phyloP scores from a whole-genome alignment of 2,888 invertebrate genomes.

The Dynastes maya region DNA sequence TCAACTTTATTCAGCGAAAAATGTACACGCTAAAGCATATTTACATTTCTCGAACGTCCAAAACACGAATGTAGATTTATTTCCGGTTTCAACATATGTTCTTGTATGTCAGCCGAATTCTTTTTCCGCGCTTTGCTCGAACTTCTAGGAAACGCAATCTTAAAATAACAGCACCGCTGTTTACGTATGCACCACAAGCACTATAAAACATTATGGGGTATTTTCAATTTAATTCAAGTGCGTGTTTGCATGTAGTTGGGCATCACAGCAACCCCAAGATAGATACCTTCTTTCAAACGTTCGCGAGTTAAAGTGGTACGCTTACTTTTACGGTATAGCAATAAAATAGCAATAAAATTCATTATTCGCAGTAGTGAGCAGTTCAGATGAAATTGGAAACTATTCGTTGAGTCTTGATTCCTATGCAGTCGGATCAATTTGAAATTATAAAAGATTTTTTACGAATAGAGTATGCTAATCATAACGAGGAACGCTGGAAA shows the following conservation, averaged over 20 bases:
- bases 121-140: background rate
- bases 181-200: background rate
- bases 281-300: no score
- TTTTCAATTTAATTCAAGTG: background rate
- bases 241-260: no score
- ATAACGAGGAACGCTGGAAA: no score
- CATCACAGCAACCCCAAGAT: no score
- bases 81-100: background rate
- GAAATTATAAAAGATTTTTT: no score
- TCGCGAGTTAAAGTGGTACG: background rate
- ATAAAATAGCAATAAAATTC: slow-evolving; percentile 1
- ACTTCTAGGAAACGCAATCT: background rate
- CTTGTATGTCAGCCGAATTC: background rate
- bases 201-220: background rate
- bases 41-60: background rate
- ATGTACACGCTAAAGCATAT: background rate
- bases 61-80: background rate
- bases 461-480: no score
- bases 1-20: no score
- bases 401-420: no score
- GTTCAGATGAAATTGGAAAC: background rate
- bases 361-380: background rate
- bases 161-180: background rate
- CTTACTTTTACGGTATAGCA: background rate
- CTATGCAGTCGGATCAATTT: no score